Evolutionary conservation across 2,797 vertebrate species (phyloP), one percentile per base, ranked within the genome.

Genomic region (Syncerus caffer): DNA sequence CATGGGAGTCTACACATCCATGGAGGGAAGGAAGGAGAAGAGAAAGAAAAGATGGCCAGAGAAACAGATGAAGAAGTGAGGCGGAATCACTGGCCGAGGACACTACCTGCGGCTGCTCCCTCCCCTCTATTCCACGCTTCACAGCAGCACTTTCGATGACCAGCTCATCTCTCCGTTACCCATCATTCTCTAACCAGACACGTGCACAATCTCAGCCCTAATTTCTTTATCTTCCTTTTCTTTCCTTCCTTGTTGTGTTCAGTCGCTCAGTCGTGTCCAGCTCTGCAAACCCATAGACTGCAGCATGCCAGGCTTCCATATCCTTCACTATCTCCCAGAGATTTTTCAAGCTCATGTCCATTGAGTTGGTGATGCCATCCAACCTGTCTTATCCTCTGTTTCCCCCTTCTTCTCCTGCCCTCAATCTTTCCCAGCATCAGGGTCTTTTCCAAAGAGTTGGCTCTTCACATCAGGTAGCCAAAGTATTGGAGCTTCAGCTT

Each of bases 41-140:
- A 67, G 17, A 80, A 89, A 62, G 42, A 19, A 83, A 78, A 80
- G 29, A 50, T 60, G 15, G 80, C 50, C 67, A 45, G n/a, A 91
- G 50, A 84, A 74, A 42, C 1, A 78, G 34, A 31, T 4, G 21
- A 64, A 83, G 51, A 55, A 67, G 38, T 62, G 16, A 34, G 6
- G n/a, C 0, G 16, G 57, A 23, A 50, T 71, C 34, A 45, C 29
- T 83, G 25, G 62, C 92, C 7, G 8, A 38, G 38, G 23, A 71
- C 38, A 23, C 14, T 2, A 10, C 0, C 0, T 3, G 8, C 1
- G 4, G 15, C 12, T 25, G 11, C 16, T 25, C 14, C 11, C 38
- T 80, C 4, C 15, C 6, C 13, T 31, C 51, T 60, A n/a, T 34
- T 51, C 80, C 3, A 12, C 2, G 0, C 47, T 57, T 95, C 47